Evolutionary conservation across 2,797 vertebrate genomes (phyloP), one percentile per base, ranked within the genome.

Genomic region (Heterohyrax brucei): DNA sequence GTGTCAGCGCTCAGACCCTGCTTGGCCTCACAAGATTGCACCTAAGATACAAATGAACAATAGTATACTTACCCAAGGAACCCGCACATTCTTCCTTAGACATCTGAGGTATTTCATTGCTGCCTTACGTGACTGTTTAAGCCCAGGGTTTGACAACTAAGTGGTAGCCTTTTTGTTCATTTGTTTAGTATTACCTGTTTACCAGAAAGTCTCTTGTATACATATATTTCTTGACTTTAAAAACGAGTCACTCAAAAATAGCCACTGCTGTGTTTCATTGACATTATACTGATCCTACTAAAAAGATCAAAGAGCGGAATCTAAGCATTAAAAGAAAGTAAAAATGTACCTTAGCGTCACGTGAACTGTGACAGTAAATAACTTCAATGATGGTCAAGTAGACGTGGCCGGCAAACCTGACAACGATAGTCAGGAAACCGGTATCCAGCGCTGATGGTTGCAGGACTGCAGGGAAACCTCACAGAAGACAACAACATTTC

Each of bases 331-430:
- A 24, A 64, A 64, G 61, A 64, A 8, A 64, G 22, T 24, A 64
- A 64, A 64, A 64, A 5, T 56, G 53, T 24, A 64, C 61, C 61
- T 64, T 64, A 64, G 61, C 22, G 26, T 24, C 22, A 26, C 61
- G 26, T 26, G 24, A 64, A 9, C 33, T 24, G 9, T 10, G 21
- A 44, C 1, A 39, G 7, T 9, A 26, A 64, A 64, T 19, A 19
- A 85, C 61, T 77, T 22, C 59, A 5, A 82, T 66, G 24, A 72
- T 44, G 44, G 66, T 50, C 46, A 83, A 76, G 56, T 80, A 56
- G 50, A 24, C 88, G 94, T 88, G 56, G 75, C 4, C 33, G 13
- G 9, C 50, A 93, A 62, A 86, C 83, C 50, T 96, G 64, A 96
- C 77, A 28, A 59, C 75, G 28, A 6, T 12, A 44, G 28, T 28